Percentiles rank a stretch among this genome's conserved stretches.
phyloP scores from a whole-genome alignment of 2,113 vertebrate species.

The Phalacrocorax brasilianus region DNA sequence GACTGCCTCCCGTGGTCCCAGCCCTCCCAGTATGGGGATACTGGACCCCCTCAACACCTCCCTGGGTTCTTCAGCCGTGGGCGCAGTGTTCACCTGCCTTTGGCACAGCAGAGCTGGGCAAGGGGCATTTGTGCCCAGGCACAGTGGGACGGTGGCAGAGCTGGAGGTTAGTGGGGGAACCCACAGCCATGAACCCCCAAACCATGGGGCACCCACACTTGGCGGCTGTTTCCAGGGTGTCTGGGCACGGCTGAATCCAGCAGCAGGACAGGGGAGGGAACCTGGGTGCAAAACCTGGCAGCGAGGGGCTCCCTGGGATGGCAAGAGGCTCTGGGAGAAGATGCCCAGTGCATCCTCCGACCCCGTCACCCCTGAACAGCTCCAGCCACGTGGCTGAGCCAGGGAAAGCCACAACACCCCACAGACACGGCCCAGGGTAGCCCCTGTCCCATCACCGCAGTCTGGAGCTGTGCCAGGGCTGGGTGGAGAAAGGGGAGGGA shows the following conservation, averaged over 20 bases:
- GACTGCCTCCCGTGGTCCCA: not conserved
- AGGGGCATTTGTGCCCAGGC: not conserved
- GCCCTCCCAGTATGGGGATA: not conserved
- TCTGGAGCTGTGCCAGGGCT: accelerated
- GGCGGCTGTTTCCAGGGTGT: not conserved
- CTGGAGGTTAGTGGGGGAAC: not conserved
- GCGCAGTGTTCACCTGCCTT: not conserved
- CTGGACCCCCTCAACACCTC: not conserved
- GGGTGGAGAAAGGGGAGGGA: not conserved
- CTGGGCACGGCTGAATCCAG: not conserved
- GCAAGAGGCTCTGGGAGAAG: not conserved
- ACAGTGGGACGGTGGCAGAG: accelerated
- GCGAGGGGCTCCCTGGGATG: not conserved
- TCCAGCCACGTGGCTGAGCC: not conserved
- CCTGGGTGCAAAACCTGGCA: not conserved
- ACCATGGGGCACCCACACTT: not conserved
- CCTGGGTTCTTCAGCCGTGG: not conserved
- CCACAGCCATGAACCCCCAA: not conserved
- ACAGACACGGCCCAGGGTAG: not conserved
- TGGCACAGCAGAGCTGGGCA: accelerated
- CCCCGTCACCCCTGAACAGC: accelerated
- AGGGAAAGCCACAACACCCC: not conserved
- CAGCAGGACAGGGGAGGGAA: not conserved
- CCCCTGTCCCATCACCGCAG: accelerated
- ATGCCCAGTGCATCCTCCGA: not conserved